Conservation (phyloP, 2,888 invertebrate genomes). For the Elegia similella region DNA sequence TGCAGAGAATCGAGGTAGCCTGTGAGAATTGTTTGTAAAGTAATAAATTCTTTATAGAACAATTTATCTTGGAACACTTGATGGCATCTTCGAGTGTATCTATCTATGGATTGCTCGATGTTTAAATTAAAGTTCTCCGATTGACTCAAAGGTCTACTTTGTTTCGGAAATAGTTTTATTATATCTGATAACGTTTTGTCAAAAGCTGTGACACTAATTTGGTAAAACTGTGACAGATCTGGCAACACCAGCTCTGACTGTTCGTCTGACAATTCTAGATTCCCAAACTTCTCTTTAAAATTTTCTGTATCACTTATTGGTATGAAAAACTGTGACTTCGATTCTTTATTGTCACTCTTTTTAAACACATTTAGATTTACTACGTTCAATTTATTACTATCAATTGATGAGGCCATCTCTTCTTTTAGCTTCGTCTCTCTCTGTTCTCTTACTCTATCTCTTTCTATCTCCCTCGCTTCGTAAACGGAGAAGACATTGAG, state of each 20-base stretch:
- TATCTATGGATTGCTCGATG: slow-evolving; percentile 68
- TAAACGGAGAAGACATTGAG: slow-evolving; percentile 51
- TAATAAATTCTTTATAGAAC: slow-evolving; percentile 70
- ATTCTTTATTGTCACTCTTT: slow-evolving; percentile 66
- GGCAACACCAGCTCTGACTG: slow-evolving; percentile 59
- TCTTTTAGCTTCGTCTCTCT: slow-evolving; percentile 51
- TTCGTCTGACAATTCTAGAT: slow-evolving; percentile 63
- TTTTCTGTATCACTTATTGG: slow-evolving; percentile 61
- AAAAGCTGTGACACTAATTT: slow-evolving; percentile 40
- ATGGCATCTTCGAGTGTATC: slow-evolving; percentile 72
- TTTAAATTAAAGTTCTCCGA: slow-evolving; percentile 71
- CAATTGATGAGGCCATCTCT: slow-evolving; percentile 63
- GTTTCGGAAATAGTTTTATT: slow-evolving; percentile 69
- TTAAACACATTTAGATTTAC: slow-evolving; percentile 70
- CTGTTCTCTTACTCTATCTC: slow-evolving; percentile 52
- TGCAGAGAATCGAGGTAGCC: slow-evolving; percentile 57
- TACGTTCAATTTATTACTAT: slow-evolving; percentile 69
- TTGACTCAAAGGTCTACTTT: slow-evolving; percentile 71
- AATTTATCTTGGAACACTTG: slow-evolving; percentile 76
- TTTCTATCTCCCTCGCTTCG: slow-evolving; percentile 63
- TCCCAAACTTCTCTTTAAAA: slow-evolving; percentile 61
- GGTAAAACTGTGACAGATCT: slow-evolving; percentile 47
- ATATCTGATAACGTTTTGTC: slow-evolving; percentile 66
- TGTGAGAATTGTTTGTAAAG: slow-evolving; percentile 58
- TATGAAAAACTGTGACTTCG: slow-evolving; percentile 75